A percentile compares a stretch with the other conserved stretches of the same genome.
Conservation (phyloP, 35 echinoderm and acorn worm species). For the Patiria miniata region DNA sequence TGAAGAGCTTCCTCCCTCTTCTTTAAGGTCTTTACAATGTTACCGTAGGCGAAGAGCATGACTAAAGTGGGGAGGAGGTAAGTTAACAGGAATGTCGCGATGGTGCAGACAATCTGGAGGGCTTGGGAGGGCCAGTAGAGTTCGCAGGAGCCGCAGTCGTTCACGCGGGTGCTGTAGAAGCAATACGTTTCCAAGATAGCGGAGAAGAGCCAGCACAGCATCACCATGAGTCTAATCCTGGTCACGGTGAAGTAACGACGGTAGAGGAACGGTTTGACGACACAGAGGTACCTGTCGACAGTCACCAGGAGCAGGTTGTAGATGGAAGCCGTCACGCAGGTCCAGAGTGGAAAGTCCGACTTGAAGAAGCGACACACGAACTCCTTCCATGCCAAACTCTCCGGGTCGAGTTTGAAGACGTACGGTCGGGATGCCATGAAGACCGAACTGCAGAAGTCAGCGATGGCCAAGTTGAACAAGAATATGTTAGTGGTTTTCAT, state of each 20-base stretch:
- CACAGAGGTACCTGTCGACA: conserved; percentile 4
- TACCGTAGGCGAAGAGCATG: conserved; percentile 3
- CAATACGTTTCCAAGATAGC: background rate
- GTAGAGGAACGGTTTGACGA: conserved; percentile 5
- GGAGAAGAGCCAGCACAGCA: background rate
- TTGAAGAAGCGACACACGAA: conserved; percentile 30
- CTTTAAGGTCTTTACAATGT: background rate
- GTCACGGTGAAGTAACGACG: conserved; percentile 18
- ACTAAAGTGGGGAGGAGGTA: background rate
- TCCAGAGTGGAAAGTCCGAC: conserved; percentile 2
- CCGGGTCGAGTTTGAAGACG: background rate
- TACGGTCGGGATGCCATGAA: background rate
- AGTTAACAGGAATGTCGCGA: background rate
- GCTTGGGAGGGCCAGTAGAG: background rate
- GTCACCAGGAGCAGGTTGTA: conserved; percentile 15
- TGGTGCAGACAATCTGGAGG: background rate
- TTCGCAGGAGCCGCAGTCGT: background rate
- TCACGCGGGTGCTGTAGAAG: conserved; percentile 14
- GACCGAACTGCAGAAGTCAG: conserved; percentile 11
- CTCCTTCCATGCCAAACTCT: background rate
- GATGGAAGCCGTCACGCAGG: conserved; percentile 1
- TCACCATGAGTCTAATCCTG: background rate
- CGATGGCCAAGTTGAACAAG: conserved; percentile 20
- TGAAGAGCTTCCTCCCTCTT: background rate
- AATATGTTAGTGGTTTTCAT: background rate